Percentiles rank a stretch among this genome's conserved stretches.
phyloP scores from a whole-genome alignment of 2,797 vertebrate genomes.

The Sebastes matsubarae region DNA sequence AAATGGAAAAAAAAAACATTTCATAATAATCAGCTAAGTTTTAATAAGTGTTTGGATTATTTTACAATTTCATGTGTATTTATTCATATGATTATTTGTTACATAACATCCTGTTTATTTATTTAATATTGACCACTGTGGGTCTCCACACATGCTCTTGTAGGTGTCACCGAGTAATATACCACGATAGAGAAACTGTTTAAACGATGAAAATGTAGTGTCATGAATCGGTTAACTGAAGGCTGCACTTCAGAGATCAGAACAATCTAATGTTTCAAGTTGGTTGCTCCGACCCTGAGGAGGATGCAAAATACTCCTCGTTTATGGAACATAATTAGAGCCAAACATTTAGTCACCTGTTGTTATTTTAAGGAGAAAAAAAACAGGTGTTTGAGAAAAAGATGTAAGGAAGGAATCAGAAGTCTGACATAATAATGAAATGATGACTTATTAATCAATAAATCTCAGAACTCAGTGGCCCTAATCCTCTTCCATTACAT shows the following conservation, averaged over 20 bases:
- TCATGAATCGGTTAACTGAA: not conserved
- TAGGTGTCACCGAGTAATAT: not conserved
- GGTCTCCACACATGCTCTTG: not conserved
- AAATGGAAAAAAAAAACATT: not conserved
- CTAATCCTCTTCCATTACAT: not conserved
- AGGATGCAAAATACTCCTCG: not conserved
- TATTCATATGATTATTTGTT: not conserved
- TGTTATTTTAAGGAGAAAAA: not conserved
- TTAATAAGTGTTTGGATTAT: not conserved
- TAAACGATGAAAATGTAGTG: not conserved
- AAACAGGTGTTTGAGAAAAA: not conserved
- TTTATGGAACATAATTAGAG: not conserved
- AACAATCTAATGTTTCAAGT: not conserved
- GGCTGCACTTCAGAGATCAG: not conserved
- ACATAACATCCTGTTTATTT: not conserved
- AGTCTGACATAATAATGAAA: not conserved
- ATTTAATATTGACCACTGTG: not conserved
- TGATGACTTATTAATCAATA: not conserved
- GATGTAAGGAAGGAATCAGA: not conserved
- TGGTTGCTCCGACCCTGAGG: not conserved
- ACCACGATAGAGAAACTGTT: not conserved
- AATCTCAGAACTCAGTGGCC: not conserved
- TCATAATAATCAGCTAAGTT: not conserved
- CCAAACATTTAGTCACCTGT: not conserved
- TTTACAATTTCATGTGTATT: constrained; percentile 1